Evolutionary conservation across 1,140 invertebrate genomes (phyloP), one percentile per base, ranked within the genome.

Genomic region (Laupala kohalensis): DNA sequence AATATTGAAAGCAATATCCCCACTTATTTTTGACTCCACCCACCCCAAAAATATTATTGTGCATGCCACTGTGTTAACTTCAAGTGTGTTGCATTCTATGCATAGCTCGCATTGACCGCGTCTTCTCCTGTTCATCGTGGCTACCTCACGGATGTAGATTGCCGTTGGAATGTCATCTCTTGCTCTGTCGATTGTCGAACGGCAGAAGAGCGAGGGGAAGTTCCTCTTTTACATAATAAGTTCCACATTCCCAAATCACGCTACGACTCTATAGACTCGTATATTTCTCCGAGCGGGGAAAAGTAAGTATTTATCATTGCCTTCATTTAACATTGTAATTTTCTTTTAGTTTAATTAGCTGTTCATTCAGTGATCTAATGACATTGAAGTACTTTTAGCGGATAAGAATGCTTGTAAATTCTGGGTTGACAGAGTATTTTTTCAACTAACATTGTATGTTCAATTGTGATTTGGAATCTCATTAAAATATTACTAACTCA

Each of bases 261-360:
- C 53, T 99, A 99, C 80, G 97, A 97, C 81, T 97, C 96, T 1
- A 97, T 99, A 66, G 96, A 98, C 81, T 96, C 92, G 3, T 99
- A 99, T 80, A 84, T 99, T 13, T 98, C 95, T 62, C 87, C 89
- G 24, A 87, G 90, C 75, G 91, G 94, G 65, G 90, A 90, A 76
- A 88, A 88, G 82, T 87, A 75, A 82, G 81, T 76, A 26, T 26
- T n/a, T n/a, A n/a, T n/a, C n/a, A n/a, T n/a, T n/a, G n/a, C 13
- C 24, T 67, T 15, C 19, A 12, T 15, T 67, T 12, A 12, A 12
- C 12, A 67, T 25, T 67, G 53, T 67, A 67, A 12, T 13, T 67
- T 12, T 13, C n/a, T n/a, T n/a, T n/a, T n/a, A n/a, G n/a, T n/a
- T n/a, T n/a, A n/a, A n/a, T n/a, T n/a, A n/a, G n/a, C n/a, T n/a